phyloP scores from a whole-genome alignment of 2,113 vertebrate species.

The Dasypus novemcinctus region DNA sequence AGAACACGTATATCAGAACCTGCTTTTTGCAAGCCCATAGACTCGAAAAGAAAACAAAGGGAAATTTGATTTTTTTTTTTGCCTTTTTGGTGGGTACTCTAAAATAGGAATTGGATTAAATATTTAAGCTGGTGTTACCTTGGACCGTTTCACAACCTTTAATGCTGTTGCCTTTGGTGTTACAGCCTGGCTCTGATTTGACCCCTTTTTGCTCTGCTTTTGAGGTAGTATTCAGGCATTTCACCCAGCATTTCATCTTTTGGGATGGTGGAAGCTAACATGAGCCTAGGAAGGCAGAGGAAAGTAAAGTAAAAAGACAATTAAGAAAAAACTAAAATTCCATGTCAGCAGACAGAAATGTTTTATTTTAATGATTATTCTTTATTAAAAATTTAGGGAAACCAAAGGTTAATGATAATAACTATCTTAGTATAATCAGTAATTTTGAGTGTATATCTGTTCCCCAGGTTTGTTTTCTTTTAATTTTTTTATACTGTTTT shows the following conservation, averaged over 20 bases:
- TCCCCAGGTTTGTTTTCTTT: too few relatives aligned
- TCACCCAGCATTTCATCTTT: conserved; percentile 41
- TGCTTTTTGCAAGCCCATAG: not conserved
- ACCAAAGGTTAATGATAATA: not conserved
- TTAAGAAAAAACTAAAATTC: conserved; percentile 4
- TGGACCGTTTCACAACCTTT: conserved; percentile 9
- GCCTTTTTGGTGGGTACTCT: conserved; percentile 8
- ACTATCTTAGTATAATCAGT: not conserved
- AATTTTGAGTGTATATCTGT: not conserved
- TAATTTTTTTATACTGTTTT: not conserved
- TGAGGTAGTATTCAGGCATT: not conserved
- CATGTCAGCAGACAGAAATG: not conserved
- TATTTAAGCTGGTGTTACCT: not conserved
- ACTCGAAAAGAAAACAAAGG: not conserved
- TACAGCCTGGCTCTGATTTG: not conserved
- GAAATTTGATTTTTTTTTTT: not conserved
- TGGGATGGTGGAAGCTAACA: conserved; percentile 14
- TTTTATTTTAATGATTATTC: not conserved
- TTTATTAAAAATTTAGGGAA: not conserved
- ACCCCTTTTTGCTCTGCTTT: not conserved
- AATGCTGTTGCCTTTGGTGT: not conserved
- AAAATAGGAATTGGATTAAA: conserved; percentile 17
- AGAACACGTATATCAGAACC: not conserved
- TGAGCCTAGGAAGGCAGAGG: not conserved
- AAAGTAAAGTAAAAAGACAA: conserved; percentile 3